These are phyloP conservation scores for Hetaerina titia DNA, from an alignment of 2,888 invertebrate species.

Conservation along the genomic window DNA sequence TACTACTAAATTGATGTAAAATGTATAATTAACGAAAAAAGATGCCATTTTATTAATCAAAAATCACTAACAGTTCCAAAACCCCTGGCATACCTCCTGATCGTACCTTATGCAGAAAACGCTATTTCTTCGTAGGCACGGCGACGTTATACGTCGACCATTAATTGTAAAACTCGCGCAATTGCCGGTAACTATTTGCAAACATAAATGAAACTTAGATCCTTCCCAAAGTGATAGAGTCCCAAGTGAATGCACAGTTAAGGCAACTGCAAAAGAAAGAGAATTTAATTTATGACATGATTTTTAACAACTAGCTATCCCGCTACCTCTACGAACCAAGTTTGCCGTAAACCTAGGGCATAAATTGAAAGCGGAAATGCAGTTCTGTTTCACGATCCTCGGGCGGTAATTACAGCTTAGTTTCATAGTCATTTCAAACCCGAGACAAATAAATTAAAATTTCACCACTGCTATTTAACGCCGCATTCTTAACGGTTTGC, in stretches of 20 bases:
- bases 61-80: no score
- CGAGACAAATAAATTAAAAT: neutral
- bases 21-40: no score
- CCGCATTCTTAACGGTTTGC: neutral
- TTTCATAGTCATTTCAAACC: neutral
- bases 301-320: neutral
- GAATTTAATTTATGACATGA: neutral
- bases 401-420: neutral
- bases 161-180: no score
- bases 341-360: neutral
- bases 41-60: no score
- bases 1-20: no score
- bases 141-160: no score
- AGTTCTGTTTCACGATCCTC: neutral
- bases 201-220: no score
- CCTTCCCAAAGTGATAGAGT: no score
- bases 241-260: neutral
- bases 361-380: neutral
- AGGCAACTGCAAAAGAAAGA: neutral
- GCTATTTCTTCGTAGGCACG: no score
- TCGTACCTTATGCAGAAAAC: no score
- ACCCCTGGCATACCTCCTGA: no score
- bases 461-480: slow-evolving; percentile 6
- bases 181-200: no score
- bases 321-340: neutral